phyloP scores from a whole-genome alignment of 2,113 vertebrate species.

The Mugil cephalus region DNA sequence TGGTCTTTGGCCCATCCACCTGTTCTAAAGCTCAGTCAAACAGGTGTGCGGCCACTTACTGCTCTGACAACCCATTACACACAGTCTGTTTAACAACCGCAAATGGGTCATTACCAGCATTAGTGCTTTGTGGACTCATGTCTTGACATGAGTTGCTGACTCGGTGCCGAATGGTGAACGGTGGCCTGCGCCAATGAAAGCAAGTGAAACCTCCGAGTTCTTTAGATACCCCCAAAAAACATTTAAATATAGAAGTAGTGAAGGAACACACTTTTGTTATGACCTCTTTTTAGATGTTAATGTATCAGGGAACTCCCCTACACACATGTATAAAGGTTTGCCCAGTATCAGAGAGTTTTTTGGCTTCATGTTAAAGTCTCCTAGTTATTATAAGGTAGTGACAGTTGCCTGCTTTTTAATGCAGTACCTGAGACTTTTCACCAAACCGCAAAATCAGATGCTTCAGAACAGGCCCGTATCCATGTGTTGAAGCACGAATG shows the following conservation, averaged over 20 bases:
- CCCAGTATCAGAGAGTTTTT: too few species aligned
- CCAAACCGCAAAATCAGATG: not conserved
- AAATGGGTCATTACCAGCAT: slow-evolving; percentile 58
- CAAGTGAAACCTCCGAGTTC: not conserved
- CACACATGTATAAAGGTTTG: too few species aligned
- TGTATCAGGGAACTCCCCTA: too few species aligned
- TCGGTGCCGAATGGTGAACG: slow-evolving; percentile 15
- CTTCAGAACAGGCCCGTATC: not conserved
- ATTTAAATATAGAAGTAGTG: not conserved
- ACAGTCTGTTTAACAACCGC: slow-evolving; percentile 54
- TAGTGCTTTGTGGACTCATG: slow-evolving; percentile 21
- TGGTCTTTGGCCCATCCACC: slow-evolving; percentile 75
- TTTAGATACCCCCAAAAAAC: not conserved
- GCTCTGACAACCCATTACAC: slow-evolving; percentile 17
- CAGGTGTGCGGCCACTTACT: slow-evolving; percentile 68
- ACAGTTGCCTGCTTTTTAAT: too few species aligned
- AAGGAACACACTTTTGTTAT: not conserved
- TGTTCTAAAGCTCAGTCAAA: slow-evolving; percentile 69
- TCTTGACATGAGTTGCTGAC: slow-evolving; percentile 53
- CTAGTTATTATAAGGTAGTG: too few species aligned
- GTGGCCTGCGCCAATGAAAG: not conserved
- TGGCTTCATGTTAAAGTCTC: too few species aligned
- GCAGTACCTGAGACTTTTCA: too few species aligned
- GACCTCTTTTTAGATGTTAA: not conserved
- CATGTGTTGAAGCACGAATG: slow-evolving; percentile 1